A percentile compares a stretch with the other conserved stretches of the same genome.
These are phyloP conservation scores for Papilio protenor DNA, from an alignment of 2,888 invertebrate species.

Conservation along the genomic window DNA sequence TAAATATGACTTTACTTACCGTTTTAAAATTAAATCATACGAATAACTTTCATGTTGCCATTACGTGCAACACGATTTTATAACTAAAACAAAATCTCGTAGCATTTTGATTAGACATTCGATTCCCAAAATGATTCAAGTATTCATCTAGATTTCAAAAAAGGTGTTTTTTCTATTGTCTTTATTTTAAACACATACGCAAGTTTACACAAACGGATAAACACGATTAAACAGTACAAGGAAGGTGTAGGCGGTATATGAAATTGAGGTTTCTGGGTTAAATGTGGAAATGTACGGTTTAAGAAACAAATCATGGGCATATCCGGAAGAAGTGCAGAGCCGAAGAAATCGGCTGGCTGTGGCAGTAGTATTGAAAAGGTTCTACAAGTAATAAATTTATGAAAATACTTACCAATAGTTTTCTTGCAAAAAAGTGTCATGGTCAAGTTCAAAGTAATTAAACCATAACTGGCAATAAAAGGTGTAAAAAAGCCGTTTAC, in stretches of 20 bases:
- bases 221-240: no score
- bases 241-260: neutral
- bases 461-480: constrained; percentile 28
- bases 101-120: neutral
- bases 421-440: neutral
- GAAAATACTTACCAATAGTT: no score
- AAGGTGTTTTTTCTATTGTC: no score
- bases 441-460: constrained; percentile 6
- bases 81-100: neutral
- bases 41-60: constrained; percentile 4
- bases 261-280: neutral
- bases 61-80: neutral
- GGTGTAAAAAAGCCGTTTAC: constrained; percentile 19
- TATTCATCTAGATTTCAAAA: no score
- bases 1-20: constrained; percentile 24
- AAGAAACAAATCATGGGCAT: neutral
- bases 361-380: no score
- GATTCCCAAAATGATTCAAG: neutral
- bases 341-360: no score
- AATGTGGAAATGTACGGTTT: neutral
- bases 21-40: constrained; percentile 28
- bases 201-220: no score
- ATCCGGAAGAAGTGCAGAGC: no score
- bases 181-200: no score
- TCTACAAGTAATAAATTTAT: no score